These are phyloP conservation scores for Calliphora vicina DNA, from an alignment of 1,140 invertebrate species.

Conservation along the genomic window DNA sequence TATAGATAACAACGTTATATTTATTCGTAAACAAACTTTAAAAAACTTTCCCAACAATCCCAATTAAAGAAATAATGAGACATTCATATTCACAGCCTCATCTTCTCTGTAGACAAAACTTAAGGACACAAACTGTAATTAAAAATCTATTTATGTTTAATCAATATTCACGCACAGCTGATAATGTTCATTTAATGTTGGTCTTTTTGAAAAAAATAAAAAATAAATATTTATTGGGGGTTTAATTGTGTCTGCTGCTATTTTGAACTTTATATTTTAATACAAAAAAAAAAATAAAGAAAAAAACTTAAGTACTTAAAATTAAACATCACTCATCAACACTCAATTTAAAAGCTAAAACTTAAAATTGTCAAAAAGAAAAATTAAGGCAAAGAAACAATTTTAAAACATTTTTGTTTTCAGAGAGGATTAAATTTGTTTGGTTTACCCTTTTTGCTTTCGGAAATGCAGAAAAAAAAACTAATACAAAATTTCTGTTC, in stretches of 20 bases:
- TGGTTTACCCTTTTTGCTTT: conserved; percentile 16
- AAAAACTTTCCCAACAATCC: background rate
- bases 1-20: too few species aligned
- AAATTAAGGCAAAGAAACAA: background rate
- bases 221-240: background rate
- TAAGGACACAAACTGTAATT: background rate
- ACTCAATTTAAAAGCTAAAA: conserved; percentile 14
- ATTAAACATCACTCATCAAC: conserved; percentile 30
- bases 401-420: conserved; percentile 5
- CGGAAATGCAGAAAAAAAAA: too few species aligned
- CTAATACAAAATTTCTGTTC: background rate
- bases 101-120: background rate
- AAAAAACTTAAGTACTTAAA: conserved; percentile 21
- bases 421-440: background rate
- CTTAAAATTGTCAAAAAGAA: conserved; percentile 1
- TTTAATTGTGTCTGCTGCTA: background rate
- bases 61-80: background rate
- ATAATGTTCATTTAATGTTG: background rate
- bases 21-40: background rate
- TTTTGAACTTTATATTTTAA: too few species aligned
- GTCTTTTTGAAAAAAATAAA: background rate
- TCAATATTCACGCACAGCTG: background rate
- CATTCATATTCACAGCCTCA: background rate
- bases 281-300: background rate
- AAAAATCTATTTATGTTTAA: background rate